Base-by-base conservation (phyloP, 2,888 invertebrate genomes). In the Acleris cristana region DNA sequence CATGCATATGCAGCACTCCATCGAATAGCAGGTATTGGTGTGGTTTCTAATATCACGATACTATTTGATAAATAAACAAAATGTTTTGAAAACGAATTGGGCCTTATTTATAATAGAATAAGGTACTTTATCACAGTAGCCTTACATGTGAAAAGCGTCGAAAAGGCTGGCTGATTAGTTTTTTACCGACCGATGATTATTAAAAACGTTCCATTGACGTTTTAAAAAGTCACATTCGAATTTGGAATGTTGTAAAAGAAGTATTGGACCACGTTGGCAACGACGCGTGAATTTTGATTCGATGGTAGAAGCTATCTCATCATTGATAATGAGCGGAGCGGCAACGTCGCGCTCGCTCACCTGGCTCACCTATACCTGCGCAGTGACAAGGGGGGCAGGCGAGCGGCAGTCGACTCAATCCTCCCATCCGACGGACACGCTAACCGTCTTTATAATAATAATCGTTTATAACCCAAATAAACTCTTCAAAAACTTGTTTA, bases 291-390 rank as follows among this genome's bases (percentile, higher is more conserved):
- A 87, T 85, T 85, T 80, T 75, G 79, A 83, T 86, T 81, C 79
- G 79, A 78, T 81, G 79, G 85, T 85, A 80, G 74, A 76, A 78
- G 81, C 88, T 90, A 89, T 90, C 90, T 88, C 89, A 87, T 90
- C 89, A 89, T 87, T 92, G 91, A 90, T 92, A 91, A 86, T 89
- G 86, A 80, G 79, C 89, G 90, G 90, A 90, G 84, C 90, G 92
- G 92, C 92, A 92, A 92, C 92, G 90, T 86, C 90, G 92, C 92
- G 84, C 40, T 12, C 40, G 14, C 88, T 89, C 89, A 90, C 90
- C 90, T 91, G 90, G 90, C 89, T 65, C 59, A 69, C 70, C 85
- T 84, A 77, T 90, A 90, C 91, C 90, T 91, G 91, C 90, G 90
- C 90, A 90, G 80, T 90, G 90, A 82, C 91, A 90, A 89, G 89